These are phyloP conservation scores for Tretioscincus oriximinensis DNA, from an alignment of 2,113 vertebrate genomes.

Conservation along the genomic window DNA sequence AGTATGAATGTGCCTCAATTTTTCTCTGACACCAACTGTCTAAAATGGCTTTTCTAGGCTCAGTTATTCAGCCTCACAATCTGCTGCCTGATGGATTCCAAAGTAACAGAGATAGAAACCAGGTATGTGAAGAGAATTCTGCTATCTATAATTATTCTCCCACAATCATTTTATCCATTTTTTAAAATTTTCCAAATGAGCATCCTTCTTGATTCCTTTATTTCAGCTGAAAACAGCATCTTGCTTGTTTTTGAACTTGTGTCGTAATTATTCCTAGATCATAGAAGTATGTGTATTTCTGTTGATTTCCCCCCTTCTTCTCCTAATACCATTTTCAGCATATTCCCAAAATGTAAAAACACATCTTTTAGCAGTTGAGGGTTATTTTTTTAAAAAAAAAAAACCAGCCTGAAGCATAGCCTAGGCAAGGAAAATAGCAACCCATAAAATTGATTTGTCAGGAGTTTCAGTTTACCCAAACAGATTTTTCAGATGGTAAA, in stretches of 20 bases:
- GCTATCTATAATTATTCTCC: neutral
- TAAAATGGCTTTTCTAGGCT: neutral
- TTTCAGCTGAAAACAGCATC: neutral
- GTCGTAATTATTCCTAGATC: neutral
- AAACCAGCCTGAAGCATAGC: neutral
- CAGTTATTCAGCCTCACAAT: neutral
- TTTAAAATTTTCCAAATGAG: neutral
- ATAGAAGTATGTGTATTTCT: neutral
- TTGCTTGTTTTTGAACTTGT: neutral
- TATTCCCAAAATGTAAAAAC: too few species aligned
- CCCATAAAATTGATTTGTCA: constrained; percentile 12
- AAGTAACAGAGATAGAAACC: neutral
- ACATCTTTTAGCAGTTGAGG: neutral
- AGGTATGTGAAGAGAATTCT: neutral
- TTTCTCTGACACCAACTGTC: neutral
- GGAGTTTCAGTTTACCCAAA: neutral
- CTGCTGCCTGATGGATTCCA: neutral
- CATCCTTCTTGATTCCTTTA: neutral
- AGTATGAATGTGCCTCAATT: too few species aligned
- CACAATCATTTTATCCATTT: neutral
- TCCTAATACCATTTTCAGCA: neutral
- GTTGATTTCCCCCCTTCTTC: neutral
- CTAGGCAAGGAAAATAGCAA: constrained; percentile 8
- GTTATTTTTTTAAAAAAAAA: neutral
- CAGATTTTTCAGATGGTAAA: neutral